Evolutionary conservation across 2,888 invertebrate species (phyloP), one percentile per base, ranked within the genome.

Genomic region (Phalera bucephala): DNA sequence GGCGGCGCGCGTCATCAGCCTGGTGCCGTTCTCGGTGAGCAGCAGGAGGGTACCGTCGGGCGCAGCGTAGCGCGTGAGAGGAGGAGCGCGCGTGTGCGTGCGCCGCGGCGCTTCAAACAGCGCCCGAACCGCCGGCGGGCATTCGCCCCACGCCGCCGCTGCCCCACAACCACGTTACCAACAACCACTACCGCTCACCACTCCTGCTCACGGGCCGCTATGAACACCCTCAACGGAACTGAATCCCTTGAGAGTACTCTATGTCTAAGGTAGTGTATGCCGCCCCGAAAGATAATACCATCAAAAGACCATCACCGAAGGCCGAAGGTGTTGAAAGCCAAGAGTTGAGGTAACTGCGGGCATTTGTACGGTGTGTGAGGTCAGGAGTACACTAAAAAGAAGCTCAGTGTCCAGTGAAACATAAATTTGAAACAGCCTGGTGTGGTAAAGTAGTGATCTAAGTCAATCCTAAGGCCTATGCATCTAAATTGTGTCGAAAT

Each of bases 11-110:
- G 90, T 90, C 84, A 90, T 84, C 84, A 88, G 87, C 65, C 92
- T 81, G 72, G 91, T 92, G 83, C 92, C 92, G 72, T 92, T 91
- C 80, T 91, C 92, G 78, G 92, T 91, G 84, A 92, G 91, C 75
- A 91, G 91, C 76, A 92, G 90, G 82, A 92, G 91, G 72, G 91
- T 90, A 80, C 92, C 91, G 66, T 91, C 91, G 50, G 91, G 88
- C 62, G 91, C 91, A 59, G 91, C 90, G 87, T 92, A 91, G 73
- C 91, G 91, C 65, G 91, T 92, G 76, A 92, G 81, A 50, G 91
- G 85, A 52, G 91, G 89, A 40, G 80, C 81, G 25, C 82, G 81
- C 57, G 81, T 79, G 58, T 80, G 77, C 52, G 81, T 79, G 64
- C 77, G 79, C 67, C 71, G 74, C 59, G 84, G 87, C 55, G 75